phyloP scores from a whole-genome alignment of 2,888 invertebrate genomes.

The Drosophila dives region DNA sequence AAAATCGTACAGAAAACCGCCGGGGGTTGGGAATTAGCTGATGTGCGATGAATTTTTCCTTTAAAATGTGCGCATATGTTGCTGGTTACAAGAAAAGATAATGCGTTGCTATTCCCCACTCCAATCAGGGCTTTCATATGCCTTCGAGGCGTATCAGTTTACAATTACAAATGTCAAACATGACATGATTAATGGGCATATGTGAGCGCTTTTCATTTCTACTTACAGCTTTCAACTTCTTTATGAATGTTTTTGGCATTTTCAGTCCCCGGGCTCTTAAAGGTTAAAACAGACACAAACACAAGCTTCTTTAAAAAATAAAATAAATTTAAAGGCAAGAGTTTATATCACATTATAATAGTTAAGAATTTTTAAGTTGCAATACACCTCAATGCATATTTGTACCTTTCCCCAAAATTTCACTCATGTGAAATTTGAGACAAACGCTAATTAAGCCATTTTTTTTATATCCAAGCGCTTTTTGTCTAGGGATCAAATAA shows the following conservation, averaged over 20 bases:
- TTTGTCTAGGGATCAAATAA: constrained; percentile 32
- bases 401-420: background rate
- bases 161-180: constrained; percentile 79
- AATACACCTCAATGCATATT: background rate
- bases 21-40: constrained; percentile 26
- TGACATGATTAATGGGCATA: constrained; percentile 79
- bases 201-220: constrained; percentile 57
- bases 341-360: background rate
- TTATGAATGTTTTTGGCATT: constrained; percentile 54
- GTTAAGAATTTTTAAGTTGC: background rate
- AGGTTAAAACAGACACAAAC: constrained; percentile 18
- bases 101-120: constrained; percentile 19
- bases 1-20: constrained; percentile 15
- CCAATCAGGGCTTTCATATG: constrained; percentile 18
- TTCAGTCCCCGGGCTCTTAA: constrained; percentile 35
- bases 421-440: constrained; percentile 48
- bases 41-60: constrained; percentile 20
- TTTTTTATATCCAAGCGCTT: constrained; percentile 32
- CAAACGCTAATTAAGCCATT: constrained; percentile 67
- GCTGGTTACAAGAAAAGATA: constrained; percentile 54
- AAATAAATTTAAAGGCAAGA: background rate
- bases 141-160: constrained; percentile 75
- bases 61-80: constrained; percentile 74
- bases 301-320: background rate
- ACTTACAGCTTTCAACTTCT: constrained; percentile 20